Base-by-base conservation (phyloP, 2,888 invertebrate genomes). In the Athripsodes cinereus region DNA sequence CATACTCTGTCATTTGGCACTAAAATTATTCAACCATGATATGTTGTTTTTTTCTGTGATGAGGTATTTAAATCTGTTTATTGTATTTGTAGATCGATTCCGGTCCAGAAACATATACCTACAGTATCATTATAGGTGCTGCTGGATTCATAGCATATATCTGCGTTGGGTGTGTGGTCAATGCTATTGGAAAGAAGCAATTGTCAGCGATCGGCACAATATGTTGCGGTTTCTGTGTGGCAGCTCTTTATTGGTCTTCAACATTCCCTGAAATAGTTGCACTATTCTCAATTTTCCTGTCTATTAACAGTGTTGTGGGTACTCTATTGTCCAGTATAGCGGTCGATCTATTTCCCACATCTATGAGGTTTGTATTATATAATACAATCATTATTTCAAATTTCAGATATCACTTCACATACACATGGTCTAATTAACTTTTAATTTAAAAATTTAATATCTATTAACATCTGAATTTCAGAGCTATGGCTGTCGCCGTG, bases 401-500 rank as follows among this genome's bases (percentile, higher is more conserved):
- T 31, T 31, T 6, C 31, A 6, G 11, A 11, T 8, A 31, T 31
- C 11, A 8, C 31, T 6, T 8, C 11, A 31, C 31, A 8, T 6
- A 8, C 6, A 8, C 11, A 31, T 6, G 31, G 8, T 31, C 8
- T 11, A 31, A 31, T 11, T 31, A 31, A 8, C 6, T 11, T 31
- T 11, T 31, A 31, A 31, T 31, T 31, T 31, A 11, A 31, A 31
- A n/a, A n/a, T n/a, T n/a, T n/a, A n/a, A n/a, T n/a, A n/a, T n/a
- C n/a, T n/a, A n/a, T n/a, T n/a, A n/a, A n/a, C n/a, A n/a, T 26
- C 26, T 26, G n/a, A n/a, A 8, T 53, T 73, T 1, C 69, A 88
- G 88, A 68, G 87, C 88, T 1, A 84, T 89, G 83, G 83, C 87
- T 0, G 81, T 90, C 65, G 82, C 88, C 0, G 75, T 83, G 2